Evolutionary conservation across 1,140 invertebrate genomes (phyloP), one percentile per base, ranked within the genome.

Genomic region (Contarinia nasturtii): DNA sequence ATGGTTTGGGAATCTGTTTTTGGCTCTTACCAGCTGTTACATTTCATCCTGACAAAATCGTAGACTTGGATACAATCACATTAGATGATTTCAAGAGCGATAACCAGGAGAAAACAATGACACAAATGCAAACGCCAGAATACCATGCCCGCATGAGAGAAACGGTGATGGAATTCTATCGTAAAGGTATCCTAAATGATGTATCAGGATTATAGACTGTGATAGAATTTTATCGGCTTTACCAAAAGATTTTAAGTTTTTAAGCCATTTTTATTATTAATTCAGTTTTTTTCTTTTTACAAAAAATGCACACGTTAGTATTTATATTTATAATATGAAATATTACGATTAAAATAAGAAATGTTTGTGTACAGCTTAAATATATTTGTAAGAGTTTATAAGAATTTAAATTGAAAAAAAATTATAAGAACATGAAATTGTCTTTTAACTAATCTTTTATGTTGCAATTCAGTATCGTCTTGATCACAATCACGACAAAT

Each of bases 21-120:
- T 63, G 61, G 61, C 57, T 63, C 44, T 45, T 63, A 17, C 61
- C 61, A 7, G 61, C 61, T 1, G 54, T 63, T 2, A 63, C 61
- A 5, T 63, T 63, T 14, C 59, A 61, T 55, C 52, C 56, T 0
- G 49, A 61, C 33, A 60, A 63, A 43, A 52, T 63, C 44, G 59
- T 59, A 47, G 57, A 63, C 54, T 50, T 63, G 18, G 61, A 63
- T 54, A 8, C 21, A 18, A 3, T 47, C 1, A 54, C 48, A 40
- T 60, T 61, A 45, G 58, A 58, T 44, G 58, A 63, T 46, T 51
- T 52, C 14, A 56, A 56, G 42, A 50, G 52, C 1, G 55, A 36
- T 2, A 53, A 55, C 4, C 59, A 61, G 33, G 59, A 60, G 48
- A 57, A 63, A 45, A 62, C 59, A 11, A 57, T 55, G 43, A 56